Conservation (phyloP, 1,140 invertebrate species). For the Cephus cinctus region DNA sequence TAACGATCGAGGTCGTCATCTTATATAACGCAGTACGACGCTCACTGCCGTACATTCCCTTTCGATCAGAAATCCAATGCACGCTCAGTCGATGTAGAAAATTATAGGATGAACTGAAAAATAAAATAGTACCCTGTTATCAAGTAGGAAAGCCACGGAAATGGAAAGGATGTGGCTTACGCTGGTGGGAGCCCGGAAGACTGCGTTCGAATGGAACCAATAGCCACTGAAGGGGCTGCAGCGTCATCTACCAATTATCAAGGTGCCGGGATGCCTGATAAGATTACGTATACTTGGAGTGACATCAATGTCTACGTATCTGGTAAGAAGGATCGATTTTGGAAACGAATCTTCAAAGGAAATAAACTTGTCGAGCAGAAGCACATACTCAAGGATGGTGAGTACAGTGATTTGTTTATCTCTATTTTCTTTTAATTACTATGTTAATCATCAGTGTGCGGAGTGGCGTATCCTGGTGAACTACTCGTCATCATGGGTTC, state of each 20-base stretch:
- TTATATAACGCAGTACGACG: too few species aligned
- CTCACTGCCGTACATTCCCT: too few species aligned
- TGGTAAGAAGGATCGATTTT: constrained; percentile 26
- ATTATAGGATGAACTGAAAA: too few species aligned
- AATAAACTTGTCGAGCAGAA: constrained; percentile 31
- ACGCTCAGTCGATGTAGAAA: too few species aligned
- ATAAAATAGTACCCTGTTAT: too few species aligned
- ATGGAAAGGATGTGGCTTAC: background rate
- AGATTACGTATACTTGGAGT: constrained; percentile 43
- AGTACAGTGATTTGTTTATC: too few species aligned
- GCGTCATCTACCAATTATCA: constrained; percentile 11
- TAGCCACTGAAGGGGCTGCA: too few species aligned
- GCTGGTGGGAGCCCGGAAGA: constrained; percentile 10
- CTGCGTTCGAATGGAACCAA: constrained; percentile 26
- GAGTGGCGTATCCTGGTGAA: constrained; percentile 85
- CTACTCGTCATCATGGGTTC: constrained; percentile 91
- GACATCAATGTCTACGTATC: constrained; percentile 39
- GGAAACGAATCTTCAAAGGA: constrained; percentile 21
- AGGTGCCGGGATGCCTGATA: constrained; percentile 19
- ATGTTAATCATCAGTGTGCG: too few species aligned
- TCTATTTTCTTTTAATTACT: too few species aligned
- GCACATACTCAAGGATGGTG: constrained; percentile 42
- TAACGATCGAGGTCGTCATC: too few species aligned
- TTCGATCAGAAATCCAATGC: too few species aligned
- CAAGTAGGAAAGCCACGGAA: constrained; percentile 5